These are phyloP conservation scores for Hyles vespertilio DNA, from an alignment of 1,140 invertebrate species.

Conservation along the genomic window DNA sequence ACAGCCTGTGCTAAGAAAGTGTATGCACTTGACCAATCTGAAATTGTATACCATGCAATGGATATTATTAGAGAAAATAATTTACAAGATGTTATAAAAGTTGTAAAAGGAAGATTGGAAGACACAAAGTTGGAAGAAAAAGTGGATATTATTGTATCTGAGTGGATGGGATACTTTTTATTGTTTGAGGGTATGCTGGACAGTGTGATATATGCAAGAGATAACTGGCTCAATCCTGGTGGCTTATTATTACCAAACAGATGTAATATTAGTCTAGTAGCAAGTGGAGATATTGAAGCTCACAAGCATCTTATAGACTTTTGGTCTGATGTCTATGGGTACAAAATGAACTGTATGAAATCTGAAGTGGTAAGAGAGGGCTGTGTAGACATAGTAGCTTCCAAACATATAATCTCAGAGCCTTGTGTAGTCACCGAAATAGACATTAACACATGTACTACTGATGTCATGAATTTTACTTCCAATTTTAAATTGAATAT, in stretches of 20 bases:
- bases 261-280: slow-evolving; percentile 92
- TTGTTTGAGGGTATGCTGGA: slow-evolving; percentile 99
- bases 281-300: slow-evolving; percentile 89
- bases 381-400: slow-evolving; percentile 89
- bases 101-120: slow-evolving; percentile 90
- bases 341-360: slow-evolving; percentile 97
- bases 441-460: slow-evolving; percentile 89
- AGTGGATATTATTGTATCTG: slow-evolving; percentile 97
- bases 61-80: slow-evolving; percentile 87
- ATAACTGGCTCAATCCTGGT: slow-evolving; percentile 88
- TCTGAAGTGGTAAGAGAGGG: slow-evolving; percentile 93
- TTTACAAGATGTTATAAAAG: slow-evolving; percentile 77
- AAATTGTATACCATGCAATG: slow-evolving; percentile 88
- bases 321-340: slow-evolving; percentile 98
- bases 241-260: slow-evolving; percentile 90
- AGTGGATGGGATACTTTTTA: slow-evolving; percentile 99
- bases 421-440: slow-evolving; percentile 81
- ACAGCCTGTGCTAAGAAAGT: slow-evolving; percentile 94
- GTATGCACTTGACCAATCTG: slow-evolving; percentile 94
- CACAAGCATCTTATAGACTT: slow-evolving; percentile 87
- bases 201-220: slow-evolving; percentile 92
- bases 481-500: slow-evolving; percentile 86
- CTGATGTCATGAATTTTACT: slow-evolving; percentile 88
- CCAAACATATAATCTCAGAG: slow-evolving; percentile 86
- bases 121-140: slow-evolving; percentile 89